Evolutionary conservation across 2,797 vertebrate species (phyloP), one percentile per base, ranked within the genome.

Genomic region (Natrix natrix): DNA sequence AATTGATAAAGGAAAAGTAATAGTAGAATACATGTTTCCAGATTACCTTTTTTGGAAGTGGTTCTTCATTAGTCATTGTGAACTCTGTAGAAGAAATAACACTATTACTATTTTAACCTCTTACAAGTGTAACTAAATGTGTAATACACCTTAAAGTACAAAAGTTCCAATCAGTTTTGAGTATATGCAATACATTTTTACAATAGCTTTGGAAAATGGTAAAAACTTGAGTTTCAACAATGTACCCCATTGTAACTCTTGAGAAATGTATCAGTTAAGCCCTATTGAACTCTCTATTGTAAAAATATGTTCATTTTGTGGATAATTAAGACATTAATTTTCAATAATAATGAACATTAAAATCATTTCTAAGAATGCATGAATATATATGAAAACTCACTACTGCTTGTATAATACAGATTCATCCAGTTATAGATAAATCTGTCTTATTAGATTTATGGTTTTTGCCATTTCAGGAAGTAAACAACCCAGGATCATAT

Each of bases 41-140:
- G 94, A 96, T 97, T 97, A 99, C 99, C 98, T 99, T 99, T 98
- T 99, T 99, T 92, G 99, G 99, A 74, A 99, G 98, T 97, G 99
- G 99, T 98, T 99, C 99, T 98, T 99, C 99, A 98, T 99, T 99
- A 96, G 99, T 99, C 99, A 99, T 99, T 95, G 97, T 99, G 98
- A 98, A 97, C 95, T 97, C 98, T 99, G 94, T 56, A 94, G 96
- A 95, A 52, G 2, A 94, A 26, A 2, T 95, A 94, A 48, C 0
- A 37, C 60, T 95, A 63, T 14, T 0, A 59, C 91, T 88, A 94
- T 83, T 93, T 91, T 61, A n/a, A 37, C 59, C 3, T 95, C 56
- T 91, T 95, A 90, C 11, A 57, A 16, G 10, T 37, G 17, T n/a
- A 93, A 32, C 32, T 7, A 55, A 24, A 92, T 66, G 5, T 86